Conservation (phyloP, 2,113 vertebrate genomes). For the Corythoichthys haematopterus region DNA sequence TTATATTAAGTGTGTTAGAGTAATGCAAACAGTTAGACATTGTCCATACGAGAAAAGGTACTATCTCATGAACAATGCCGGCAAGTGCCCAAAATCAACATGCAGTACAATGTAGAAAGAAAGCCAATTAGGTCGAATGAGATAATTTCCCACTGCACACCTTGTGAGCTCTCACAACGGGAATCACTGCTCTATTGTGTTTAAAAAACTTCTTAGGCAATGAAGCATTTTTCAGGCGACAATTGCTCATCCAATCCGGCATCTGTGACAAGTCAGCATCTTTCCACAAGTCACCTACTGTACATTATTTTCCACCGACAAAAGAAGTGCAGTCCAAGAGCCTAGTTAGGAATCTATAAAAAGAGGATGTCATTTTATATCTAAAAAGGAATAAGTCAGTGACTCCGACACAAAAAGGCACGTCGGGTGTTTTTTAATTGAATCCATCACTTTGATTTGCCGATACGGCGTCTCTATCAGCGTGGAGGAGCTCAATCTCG, state of each 20-base stretch:
- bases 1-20: no score
- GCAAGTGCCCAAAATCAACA: no score
- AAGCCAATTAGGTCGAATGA: no score
- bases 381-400: conserved; percentile 22
- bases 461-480: conserved; percentile 58
- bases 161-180: no score
- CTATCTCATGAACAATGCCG: no score
- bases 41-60: no score
- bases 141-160: no score
- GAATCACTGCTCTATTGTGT: no score
- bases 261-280: background rate
- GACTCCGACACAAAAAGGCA: conserved; percentile 46
- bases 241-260: background rate
- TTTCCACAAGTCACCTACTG: background rate
- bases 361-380: conserved; percentile 22
- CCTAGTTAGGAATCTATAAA: conserved; percentile 12
- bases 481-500: conserved; percentile 59
- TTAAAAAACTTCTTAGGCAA: no score
- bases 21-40: no score
- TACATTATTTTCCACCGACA: conserved; percentile 6
- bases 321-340: conserved; percentile 13
- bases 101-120: no score
- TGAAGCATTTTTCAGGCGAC: background rate
- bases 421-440: conserved; percentile 49
- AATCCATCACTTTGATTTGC: conserved; percentile 63